A percentile compares a stretch with the other conserved stretches of the same genome.
Evolutionary conservation across 2,113 vertebrate species (phyloP).

Genomic region (Spea multiplicata): DNA sequence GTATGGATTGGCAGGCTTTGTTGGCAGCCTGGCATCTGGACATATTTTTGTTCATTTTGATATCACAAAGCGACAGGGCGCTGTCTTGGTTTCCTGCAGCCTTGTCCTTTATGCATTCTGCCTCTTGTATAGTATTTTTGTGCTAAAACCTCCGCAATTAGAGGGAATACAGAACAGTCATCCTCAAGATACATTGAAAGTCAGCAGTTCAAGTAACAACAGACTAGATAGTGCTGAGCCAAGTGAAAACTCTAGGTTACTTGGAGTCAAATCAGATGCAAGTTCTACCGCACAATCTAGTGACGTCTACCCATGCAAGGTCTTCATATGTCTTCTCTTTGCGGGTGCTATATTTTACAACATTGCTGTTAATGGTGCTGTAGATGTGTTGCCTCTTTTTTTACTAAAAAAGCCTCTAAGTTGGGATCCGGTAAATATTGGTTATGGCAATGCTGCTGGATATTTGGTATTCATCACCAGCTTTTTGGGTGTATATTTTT

Average conservation of each 20-base stretch:
- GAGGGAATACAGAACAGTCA: background rate
- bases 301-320: conserved; percentile 25
- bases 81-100: conserved; percentile 71
- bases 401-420: conserved; percentile 79
- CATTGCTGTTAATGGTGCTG: conserved; percentile 66
- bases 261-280: background rate
- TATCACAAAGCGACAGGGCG: conserved; percentile 63
- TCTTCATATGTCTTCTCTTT: conserved; percentile 61
- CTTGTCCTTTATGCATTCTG: conserved; percentile 70
- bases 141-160: conserved; percentile 61
- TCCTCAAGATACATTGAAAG: background rate
- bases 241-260: conserved; percentile 52
- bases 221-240: background rate
- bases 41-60: conserved; percentile 75
- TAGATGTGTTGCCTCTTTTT: conserved; percentile 77
- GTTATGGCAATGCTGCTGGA: conserved; percentile 83
- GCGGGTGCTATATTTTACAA: conserved; percentile 76
- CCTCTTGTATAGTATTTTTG: conserved; percentile 67
- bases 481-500: conserved; percentile 79
- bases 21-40: conserved; percentile 85
- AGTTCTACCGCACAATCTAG: background rate
- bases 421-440: conserved; percentile 81
- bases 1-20: conserved; percentile 77
- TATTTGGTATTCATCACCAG: conserved; percentile 85
- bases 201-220: background rate